These are phyloP conservation scores for Micrasema minimum DNA, from an alignment of 1,140 invertebrate genomes.

Conservation along the genomic window DNA sequence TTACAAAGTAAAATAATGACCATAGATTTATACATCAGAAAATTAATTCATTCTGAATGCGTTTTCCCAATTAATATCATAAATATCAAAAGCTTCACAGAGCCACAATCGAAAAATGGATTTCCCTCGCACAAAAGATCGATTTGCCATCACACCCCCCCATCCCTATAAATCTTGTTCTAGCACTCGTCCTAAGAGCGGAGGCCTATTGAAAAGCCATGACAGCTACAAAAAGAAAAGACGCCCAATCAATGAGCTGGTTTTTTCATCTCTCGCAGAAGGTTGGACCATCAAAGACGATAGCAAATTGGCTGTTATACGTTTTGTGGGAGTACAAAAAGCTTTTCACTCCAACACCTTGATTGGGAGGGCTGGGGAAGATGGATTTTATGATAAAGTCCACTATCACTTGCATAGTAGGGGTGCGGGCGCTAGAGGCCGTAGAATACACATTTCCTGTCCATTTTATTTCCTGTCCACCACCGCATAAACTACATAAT, in stretches of 20 bases:
- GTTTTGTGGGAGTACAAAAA: conserved; percentile 28
- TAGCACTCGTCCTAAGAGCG: conserved; percentile 45
- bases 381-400: conserved; percentile 9
- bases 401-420: conserved; percentile 33
- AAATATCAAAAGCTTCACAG: no score
- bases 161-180: conserved; percentile 18
- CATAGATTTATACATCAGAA: no score
- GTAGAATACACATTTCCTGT: conserved; percentile 7
- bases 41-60: no score
- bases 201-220: conserved; percentile 43
- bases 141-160: neutral
- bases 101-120: no score
- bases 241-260: conserved; percentile 45
- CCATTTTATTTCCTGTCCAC: neutral
- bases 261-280: conserved; percentile 30
- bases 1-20: no score
- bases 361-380: conserved; percentile 15
- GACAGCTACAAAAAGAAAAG: conserved; percentile 43
- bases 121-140: neutral
- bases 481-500: no score
- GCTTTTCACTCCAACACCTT: conserved; percentile 33
- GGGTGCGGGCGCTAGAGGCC: no score
- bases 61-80: no score
- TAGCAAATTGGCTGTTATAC: conserved; percentile 49
- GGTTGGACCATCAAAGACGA: conserved; percentile 26